A percentile compares a stretch with the other conserved stretches of the same genome.
These are phyloP conservation scores for Chironomus tepperi DNA, from an alignment of 1,140 invertebrate species.

Conservation along the genomic window DNA sequence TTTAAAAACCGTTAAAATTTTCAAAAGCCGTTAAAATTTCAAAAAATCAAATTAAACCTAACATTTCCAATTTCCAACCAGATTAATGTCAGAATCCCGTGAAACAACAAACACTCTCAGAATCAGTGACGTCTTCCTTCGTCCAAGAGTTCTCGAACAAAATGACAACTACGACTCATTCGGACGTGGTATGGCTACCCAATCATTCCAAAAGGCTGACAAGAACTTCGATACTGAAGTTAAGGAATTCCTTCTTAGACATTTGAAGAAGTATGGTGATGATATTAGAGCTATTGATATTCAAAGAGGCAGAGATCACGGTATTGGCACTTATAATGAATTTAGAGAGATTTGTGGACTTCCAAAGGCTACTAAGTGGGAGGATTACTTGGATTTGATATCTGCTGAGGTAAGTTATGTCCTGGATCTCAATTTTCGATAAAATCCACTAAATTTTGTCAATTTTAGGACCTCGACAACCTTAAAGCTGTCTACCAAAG, in stretches of 20 bases:
- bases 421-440: no score
- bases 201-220: slow-evolving; percentile 60
- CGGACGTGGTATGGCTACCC: slow-evolving; percentile 58
- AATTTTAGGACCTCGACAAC: slow-evolving; percentile 52
- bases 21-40: no score
- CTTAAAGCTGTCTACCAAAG: slow-evolving; percentile 54
- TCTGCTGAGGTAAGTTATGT: slow-evolving; percentile 47
- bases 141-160: slow-evolving; percentile 47
- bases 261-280: slow-evolving; percentile 56
- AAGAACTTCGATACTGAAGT: slow-evolving; percentile 66
- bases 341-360: slow-evolving; percentile 73
- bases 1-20: no score
- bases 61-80: slow-evolving; percentile 34
- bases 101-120: slow-evolving; percentile 49
- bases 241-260: slow-evolving; percentile 65
- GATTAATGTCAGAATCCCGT: slow-evolving; percentile 55
- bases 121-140: slow-evolving; percentile 68
- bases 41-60: background rate
- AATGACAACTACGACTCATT: slow-evolving; percentile 65
- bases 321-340: slow-evolving; percentile 71
- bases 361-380: slow-evolving; percentile 56
- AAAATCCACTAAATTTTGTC: background rate
- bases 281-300: slow-evolving; percentile 80
- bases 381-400: slow-evolving; percentile 69
- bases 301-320: slow-evolving; percentile 83